Conservation (phyloP, 1,140 invertebrate species). For the Ooceraea biroi region DNA sequence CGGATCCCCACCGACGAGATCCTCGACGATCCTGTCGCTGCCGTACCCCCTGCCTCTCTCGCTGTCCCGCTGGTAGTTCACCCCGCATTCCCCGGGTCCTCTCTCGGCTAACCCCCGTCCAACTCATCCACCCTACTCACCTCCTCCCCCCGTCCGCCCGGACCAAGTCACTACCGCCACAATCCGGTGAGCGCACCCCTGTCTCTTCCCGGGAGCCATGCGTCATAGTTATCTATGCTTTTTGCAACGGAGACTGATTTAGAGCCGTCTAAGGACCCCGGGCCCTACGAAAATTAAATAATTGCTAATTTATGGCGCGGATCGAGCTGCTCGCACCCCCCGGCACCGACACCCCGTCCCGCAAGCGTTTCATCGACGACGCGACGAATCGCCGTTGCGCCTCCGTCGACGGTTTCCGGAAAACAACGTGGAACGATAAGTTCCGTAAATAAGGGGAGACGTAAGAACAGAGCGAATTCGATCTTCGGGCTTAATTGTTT, state of each 20-base stretch:
- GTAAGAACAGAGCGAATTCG: constrained; percentile 28
- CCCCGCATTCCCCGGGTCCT: constrained; percentile 33
- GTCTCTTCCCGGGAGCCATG: constrained; percentile 85
- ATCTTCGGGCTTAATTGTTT: constrained; percentile 49
- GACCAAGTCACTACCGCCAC: constrained; percentile 72
- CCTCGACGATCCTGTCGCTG: constrained; percentile 22
- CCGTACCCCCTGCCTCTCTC: not conserved
- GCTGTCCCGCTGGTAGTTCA: constrained; percentile 5
- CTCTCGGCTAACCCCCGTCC: constrained; percentile 31
- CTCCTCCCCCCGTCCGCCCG: constrained; percentile 43
- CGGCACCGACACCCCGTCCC: constrained; percentile 59
- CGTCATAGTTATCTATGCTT: constrained; percentile 87
- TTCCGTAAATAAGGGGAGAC: not conserved
- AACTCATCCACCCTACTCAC: constrained; percentile 35
- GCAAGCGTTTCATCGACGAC: not conserved
- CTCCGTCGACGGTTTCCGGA: constrained; percentile 42
- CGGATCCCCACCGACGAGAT: constrained; percentile 36
- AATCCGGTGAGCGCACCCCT: constrained; percentile 75
- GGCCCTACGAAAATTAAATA: constrained; percentile 87
- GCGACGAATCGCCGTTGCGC: not conserved
- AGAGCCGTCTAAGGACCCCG: constrained; percentile 86
- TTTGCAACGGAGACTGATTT: constrained; percentile 87
- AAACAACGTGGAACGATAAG: constrained; percentile 43
- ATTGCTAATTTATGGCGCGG: constrained; percentile 86
- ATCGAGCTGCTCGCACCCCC: constrained; percentile 80